A percentile compares a stretch with the other conserved stretches of the same genome.
These are phyloP conservation scores for Nycticebus coucang DNA, from an alignment of 2,113 vertebrate species.

Conservation along the genomic window DNA sequence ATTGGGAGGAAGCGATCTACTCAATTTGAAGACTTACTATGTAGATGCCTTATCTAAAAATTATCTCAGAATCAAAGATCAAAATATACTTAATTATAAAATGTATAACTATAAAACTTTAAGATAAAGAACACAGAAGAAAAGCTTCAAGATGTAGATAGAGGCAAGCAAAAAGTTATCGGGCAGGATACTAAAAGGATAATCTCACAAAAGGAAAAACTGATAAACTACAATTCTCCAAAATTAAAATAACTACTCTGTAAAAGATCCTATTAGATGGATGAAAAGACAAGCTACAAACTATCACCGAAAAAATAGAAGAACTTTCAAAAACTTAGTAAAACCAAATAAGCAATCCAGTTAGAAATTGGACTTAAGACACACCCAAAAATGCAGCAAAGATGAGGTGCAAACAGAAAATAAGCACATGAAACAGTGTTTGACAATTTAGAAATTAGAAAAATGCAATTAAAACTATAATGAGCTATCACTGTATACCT, in stretches of 20 bases:
- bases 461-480: slow-evolving; percentile 31
- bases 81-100: neutral
- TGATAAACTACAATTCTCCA: neutral
- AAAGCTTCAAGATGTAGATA: neutral
- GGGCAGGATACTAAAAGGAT: neutral
- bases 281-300: neutral
- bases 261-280: neutral
- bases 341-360: neutral
- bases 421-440: neutral
- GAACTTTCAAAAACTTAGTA: neutral
- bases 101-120: neutral
- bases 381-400: neutral
- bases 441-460: neutral
- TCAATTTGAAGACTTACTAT: neutral
- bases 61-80: neutral
- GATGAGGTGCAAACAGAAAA: neutral
- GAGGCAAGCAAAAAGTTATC: neutral
- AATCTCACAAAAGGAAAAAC: neutral
- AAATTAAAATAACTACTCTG: neutral
- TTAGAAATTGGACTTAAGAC: neutral
- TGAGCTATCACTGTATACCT: neutral
- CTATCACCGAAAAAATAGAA: neutral
- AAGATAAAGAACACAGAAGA: neutral
- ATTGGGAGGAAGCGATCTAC: neutral
- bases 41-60: neutral